Evolutionary conservation across 2,888 invertebrate genomes (phyloP).

Genomic region (Slavum lentiscoides): DNA sequence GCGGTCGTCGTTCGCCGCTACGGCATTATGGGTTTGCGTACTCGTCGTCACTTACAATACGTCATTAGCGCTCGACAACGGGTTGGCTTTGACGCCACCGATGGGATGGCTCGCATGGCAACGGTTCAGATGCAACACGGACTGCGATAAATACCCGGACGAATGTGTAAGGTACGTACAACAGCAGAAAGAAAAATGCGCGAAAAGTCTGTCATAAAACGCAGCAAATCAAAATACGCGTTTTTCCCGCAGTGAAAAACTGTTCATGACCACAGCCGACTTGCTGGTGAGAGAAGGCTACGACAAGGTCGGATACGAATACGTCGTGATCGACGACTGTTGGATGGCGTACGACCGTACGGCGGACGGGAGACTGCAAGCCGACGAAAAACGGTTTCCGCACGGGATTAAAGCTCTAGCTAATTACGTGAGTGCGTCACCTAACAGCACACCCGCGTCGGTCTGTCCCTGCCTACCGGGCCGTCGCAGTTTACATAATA

Average conservation of each 20-base stretch:
- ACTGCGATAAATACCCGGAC: constrained; percentile 59
- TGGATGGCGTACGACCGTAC: constrained; percentile 65
- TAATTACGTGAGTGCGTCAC: constrained; percentile 64
- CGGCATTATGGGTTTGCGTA: background rate
- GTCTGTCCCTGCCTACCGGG: too few species aligned
- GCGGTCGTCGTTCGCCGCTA: too few species aligned
- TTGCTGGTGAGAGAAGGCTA: constrained; percentile 66
- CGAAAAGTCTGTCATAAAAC: background rate
- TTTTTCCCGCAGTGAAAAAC: constrained; percentile 61
- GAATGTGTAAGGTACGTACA: constrained; percentile 57
- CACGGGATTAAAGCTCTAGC: constrained; percentile 66
- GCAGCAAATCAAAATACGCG: too few species aligned
- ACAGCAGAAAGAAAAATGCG: too few species aligned
- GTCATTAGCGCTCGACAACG: constrained; percentile 58
- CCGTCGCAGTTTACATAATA: too few species aligned
- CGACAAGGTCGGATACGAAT: constrained; percentile 66
- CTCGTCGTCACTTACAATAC: background rate
- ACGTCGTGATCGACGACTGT: constrained; percentile 68
- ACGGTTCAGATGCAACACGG: constrained; percentile 59
- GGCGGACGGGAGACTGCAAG: constrained; percentile 62
- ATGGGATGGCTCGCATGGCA: constrained; percentile 62
- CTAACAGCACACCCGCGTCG: too few species aligned
- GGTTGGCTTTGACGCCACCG: constrained; percentile 61
- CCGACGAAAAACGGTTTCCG: constrained; percentile 67
- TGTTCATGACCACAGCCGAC: constrained; percentile 65